These are phyloP conservation scores for Seladonia tumulorum DNA, from an alignment of 2,888 invertebrate species.

Conservation along the genomic window DNA sequence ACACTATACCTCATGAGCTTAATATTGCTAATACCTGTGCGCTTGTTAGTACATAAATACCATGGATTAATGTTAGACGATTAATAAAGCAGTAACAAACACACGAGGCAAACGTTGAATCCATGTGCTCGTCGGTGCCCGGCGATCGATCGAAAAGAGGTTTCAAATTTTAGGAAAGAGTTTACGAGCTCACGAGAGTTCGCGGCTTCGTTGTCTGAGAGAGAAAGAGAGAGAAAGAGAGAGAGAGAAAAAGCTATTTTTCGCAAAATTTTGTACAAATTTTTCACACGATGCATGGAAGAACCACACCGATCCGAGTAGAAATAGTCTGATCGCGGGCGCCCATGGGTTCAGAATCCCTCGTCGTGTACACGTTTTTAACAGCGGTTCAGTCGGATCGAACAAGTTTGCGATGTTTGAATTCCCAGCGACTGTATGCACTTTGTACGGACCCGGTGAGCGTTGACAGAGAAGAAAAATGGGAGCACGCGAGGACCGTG, in stretches of 20 bases:
- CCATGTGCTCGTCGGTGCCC: constrained; percentile 51
- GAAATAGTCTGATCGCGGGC: constrained; percentile 31
- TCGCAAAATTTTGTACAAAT: constrained; percentile 69
- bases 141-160: constrained; percentile 41
- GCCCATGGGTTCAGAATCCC: constrained; percentile 40
- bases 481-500: constrained; percentile 50
- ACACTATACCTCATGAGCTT: constrained; percentile 70
- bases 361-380: constrained; percentile 34
- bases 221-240: background rate
- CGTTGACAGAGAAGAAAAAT: constrained; percentile 4
- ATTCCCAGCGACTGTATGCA: background rate
- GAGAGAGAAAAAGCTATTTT: constrained; percentile 59
- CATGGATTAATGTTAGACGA: constrained; percentile 55
- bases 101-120: constrained; percentile 37
- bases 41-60: constrained; percentile 66
- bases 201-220: constrained; percentile 48
- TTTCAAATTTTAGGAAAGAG: constrained; percentile 47
- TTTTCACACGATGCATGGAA: constrained; percentile 50
- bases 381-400: constrained; percentile 41
- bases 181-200: constrained; percentile 34
- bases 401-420: constrained; percentile 36
- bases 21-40: constrained; percentile 68
- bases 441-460: constrained; percentile 16
- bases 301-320: constrained; percentile 13
- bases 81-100: constrained; percentile 21